Evolutionary conservation across 2,113 vertebrate species (phyloP).

Genomic region (Antechinus stuartii): DNA sequence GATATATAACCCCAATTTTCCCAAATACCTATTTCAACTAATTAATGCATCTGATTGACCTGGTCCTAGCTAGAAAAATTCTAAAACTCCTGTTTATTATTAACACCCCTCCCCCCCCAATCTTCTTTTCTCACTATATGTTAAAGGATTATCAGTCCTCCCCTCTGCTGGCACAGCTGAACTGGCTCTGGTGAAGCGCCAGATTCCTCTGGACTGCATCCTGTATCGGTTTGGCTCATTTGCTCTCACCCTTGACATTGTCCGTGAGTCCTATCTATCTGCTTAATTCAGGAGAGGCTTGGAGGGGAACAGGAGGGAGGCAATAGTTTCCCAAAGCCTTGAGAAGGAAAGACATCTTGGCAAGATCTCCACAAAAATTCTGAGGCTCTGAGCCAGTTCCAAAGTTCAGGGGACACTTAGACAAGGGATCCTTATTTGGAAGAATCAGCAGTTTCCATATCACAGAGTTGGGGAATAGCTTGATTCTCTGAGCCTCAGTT

Average conservation of each 20-base stretch:
- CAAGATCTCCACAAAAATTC: not conserved
- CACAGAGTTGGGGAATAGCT: not conserved
- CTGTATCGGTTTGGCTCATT: slow-evolving; percentile 94
- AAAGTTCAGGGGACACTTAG: not conserved
- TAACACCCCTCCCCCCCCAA: not conserved
- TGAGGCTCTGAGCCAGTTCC: not conserved
- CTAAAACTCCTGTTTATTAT: slow-evolving; percentile 16
- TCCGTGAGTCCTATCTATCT: slow-evolving; percentile 87
- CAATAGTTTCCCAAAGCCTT: not conserved
- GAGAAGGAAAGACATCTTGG: not conserved
- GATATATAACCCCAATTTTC: not conserved
- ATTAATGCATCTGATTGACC: slow-evolving; percentile 1
- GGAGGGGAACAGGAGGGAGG: not conserved
- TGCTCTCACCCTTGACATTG: slow-evolving; percentile 87
- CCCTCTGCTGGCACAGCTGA: slow-evolving; percentile 65
- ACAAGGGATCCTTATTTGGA: slow-evolving; percentile 26
- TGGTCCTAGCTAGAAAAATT: slow-evolving; percentile 33
- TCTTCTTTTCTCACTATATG: slow-evolving; percentile 29
- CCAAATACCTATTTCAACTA: slow-evolving; percentile 13
- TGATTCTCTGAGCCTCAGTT: not conserved
- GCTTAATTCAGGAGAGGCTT: not conserved
- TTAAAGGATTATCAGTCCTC: slow-evolving; percentile 58
- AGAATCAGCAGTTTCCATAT: not conserved
- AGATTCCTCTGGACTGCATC: slow-evolving; percentile 87
- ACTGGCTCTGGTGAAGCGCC: slow-evolving; percentile 90